These are phyloP conservation scores for Prionace glauca DNA, from an alignment of 2,797 vertebrate species.

Conservation along the genomic window DNA sequence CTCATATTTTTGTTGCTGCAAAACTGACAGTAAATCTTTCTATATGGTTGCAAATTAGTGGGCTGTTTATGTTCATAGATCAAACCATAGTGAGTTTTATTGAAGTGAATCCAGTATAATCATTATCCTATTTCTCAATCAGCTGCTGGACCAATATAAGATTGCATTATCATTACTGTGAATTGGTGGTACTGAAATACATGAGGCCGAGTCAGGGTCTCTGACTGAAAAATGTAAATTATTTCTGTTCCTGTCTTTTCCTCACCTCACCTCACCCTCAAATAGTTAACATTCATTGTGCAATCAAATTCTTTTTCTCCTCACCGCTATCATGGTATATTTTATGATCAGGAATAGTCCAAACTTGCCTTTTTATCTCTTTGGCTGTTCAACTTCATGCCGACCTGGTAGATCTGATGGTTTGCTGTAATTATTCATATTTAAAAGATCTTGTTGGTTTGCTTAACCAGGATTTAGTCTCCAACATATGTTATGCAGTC, in stretches of 20 bases:
- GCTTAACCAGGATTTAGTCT: background rate
- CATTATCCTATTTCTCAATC: background rate
- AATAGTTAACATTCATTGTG: background rate
- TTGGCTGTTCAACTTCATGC: background rate
- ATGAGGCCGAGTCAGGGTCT: background rate
- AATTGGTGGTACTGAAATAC: background rate
- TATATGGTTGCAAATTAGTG: background rate
- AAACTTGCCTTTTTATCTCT: slow-evolving; percentile 3
- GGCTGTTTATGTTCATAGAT: background rate
- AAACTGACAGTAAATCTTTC: background rate
- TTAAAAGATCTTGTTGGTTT: background rate
- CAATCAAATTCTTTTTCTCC: background rate
- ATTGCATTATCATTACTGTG: background rate
- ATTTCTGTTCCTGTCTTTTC: background rate
- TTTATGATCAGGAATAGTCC: background rate
- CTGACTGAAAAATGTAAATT: background rate
- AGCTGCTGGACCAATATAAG: background rate
- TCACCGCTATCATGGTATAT: background rate
- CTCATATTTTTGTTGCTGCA: background rate
- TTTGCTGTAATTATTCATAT: background rate
- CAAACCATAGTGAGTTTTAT: background rate
- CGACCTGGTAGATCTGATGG: background rate
- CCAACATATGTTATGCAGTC: background rate
- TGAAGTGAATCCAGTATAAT: background rate
- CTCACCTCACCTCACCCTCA: background rate